phyloP scores from a whole-genome alignment of 2,888 invertebrate species.

The Tenodera sinensis region DNA sequence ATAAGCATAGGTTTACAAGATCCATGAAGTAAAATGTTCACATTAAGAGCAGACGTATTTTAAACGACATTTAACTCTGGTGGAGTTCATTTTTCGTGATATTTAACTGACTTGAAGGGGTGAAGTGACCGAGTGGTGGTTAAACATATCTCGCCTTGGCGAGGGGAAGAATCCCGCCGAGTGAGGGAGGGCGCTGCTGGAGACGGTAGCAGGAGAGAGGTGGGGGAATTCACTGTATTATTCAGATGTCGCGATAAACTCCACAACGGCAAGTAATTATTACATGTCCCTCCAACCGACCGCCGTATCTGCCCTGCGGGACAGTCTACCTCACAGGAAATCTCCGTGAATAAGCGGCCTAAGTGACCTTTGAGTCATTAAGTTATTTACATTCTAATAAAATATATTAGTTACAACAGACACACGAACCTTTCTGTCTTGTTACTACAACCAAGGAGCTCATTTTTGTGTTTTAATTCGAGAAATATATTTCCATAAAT shows the following conservation, averaged over 20 bases:
- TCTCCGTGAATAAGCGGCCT: neutral
- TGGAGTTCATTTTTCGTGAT: neutral
- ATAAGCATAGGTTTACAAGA: too few species aligned
- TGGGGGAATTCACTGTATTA: constrained; percentile 8
- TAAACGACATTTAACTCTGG: neutral
- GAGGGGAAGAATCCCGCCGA: neutral
- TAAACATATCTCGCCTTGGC: neutral
- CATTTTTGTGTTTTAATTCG: too few species aligned
- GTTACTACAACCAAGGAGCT: too few species aligned
- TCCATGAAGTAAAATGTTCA: too few species aligned
- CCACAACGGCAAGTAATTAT: constrained; percentile 6
- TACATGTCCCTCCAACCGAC: neutral
- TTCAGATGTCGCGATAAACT: constrained; percentile 6
- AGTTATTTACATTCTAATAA: too few species aligned
- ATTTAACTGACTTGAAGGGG: neutral
- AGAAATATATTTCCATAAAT: too few species aligned
- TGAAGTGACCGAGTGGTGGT: neutral
- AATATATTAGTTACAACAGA: too few species aligned
- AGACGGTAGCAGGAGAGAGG: neutral
- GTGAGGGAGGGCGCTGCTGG: neutral
- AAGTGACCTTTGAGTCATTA: neutral
- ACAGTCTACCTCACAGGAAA: neutral
- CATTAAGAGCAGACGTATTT: neutral
- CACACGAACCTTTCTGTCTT: too few species aligned
- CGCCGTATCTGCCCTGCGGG: neutral